phyloP scores from a whole-genome alignment of 2,113 vertebrate species.

The Larimichthys polyactis region DNA sequence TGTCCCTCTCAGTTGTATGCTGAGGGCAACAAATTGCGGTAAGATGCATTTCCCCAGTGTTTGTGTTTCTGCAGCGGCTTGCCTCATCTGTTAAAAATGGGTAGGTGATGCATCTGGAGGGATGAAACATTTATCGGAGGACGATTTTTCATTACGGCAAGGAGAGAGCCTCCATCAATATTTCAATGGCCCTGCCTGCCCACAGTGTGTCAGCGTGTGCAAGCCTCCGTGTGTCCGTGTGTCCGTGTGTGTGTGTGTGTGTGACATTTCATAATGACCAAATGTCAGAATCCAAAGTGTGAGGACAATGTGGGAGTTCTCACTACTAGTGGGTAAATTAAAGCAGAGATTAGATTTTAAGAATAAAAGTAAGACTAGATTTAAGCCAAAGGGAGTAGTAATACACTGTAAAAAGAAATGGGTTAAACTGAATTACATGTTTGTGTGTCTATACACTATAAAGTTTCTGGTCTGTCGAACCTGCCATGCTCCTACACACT shows the following conservation, averaged over 20 bases:
- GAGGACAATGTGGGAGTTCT: background rate
- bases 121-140: conserved; percentile 88
- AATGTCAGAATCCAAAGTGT: conserved; percentile 11
- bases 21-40: conserved; percentile 49
- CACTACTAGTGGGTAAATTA: background rate
- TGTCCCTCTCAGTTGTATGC: conserved; percentile 13
- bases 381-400: background rate
- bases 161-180: conserved; percentile 88
- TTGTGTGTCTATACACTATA: background rate
- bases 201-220: conserved; percentile 40
- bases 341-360: background rate
- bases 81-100: conserved; percentile 78
- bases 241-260: conserved; percentile 40
- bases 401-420: background rate
- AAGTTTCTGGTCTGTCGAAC: background rate
- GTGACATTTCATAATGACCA: conserved; percentile 26
- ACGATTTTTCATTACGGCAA: conserved; percentile 85
- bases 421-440: too few relatives aligned
- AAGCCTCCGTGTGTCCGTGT: background rate
- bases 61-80: conserved; percentile 70
- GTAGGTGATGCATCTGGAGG: conserved; percentile 82
- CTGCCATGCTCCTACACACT: conserved; percentile 39
- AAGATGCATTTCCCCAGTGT: conserved; percentile 49
- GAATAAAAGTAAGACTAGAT: background rate
- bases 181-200: conserved; percentile 81